Evolutionary conservation across 2,113 vertebrate genomes (phyloP).

Genomic region (Lontra canadensis): DNA sequence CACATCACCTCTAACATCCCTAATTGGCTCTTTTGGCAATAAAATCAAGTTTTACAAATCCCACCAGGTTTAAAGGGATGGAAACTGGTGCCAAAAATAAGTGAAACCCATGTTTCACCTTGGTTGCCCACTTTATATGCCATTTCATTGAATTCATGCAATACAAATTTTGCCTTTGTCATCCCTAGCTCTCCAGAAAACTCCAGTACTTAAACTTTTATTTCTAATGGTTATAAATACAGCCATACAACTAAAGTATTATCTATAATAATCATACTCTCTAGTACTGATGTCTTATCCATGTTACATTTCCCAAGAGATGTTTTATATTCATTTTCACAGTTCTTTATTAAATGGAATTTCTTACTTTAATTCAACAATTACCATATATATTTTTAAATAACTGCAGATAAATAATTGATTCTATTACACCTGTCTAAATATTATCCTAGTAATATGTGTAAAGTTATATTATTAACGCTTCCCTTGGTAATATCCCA

Average conservation of each 20-base stretch:
- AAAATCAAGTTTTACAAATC: constrained; percentile 17
- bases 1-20: background rate
- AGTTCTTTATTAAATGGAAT: background rate
- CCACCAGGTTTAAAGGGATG: background rate
- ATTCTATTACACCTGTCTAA: background rate
- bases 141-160: background rate
- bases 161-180: background rate
- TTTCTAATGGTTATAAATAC: background rate
- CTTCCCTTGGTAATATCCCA: background rate
- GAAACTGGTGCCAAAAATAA: background rate
- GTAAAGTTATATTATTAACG: constrained; percentile 16
- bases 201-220: background rate
- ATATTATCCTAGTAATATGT: background rate
- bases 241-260: background rate
- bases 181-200: constrained; percentile 25
- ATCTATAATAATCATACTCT: background rate
- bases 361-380: constrained; percentile 15
- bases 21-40: background rate
- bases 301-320: constrained; percentile 4
- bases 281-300: background rate
- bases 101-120: background rate
- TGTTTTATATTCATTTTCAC: background rate
- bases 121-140: background rate
- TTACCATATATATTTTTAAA: constrained; percentile 29
- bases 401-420: background rate